phyloP scores from a whole-genome alignment of 2,113 vertebrate genomes.

The Sinocyclocheilus rhinocerous region DNA sequence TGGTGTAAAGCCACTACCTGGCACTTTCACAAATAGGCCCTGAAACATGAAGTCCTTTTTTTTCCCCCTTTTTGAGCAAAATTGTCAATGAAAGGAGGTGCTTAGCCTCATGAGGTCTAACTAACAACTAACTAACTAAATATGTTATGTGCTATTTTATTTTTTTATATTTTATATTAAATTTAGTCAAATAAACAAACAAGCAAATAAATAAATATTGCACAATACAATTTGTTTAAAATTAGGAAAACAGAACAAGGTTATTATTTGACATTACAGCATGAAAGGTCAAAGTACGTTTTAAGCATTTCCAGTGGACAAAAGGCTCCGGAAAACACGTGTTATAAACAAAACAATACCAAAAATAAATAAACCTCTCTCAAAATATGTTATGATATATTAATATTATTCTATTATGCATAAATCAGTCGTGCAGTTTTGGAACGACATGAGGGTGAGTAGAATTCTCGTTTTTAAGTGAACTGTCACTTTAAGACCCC shows the following conservation, averaged over 20 bases:
- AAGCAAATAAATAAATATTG: too few species aligned
- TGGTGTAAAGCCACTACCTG: background rate
- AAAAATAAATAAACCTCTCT: too few species aligned
- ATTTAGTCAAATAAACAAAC: background rate
- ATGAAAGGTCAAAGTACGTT: too few species aligned
- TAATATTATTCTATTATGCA: too few species aligned
- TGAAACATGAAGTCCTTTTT: background rate
- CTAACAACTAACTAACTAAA: background rate
- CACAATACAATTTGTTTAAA: background rate
- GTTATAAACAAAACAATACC: too few species aligned
- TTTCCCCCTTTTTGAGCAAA: background rate
- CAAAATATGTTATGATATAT: too few species aligned
- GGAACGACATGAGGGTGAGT: background rate
- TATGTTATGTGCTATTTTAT: background rate
- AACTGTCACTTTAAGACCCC: background rate
- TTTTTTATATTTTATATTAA: background rate
- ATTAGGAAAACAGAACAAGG: background rate
- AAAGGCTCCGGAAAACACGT: too few species aligned
- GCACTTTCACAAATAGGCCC: background rate
- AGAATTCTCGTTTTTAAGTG: background rate
- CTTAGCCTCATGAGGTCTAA: background rate
- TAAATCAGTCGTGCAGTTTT: background rate
- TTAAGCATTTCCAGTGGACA: too few species aligned
- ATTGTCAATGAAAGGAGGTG: background rate
- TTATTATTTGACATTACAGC: background rate